Evolutionary conservation across 2,797 vertebrate species (phyloP), one percentile per base, ranked within the genome.

Genomic region (Myotis findleyi): DNA sequence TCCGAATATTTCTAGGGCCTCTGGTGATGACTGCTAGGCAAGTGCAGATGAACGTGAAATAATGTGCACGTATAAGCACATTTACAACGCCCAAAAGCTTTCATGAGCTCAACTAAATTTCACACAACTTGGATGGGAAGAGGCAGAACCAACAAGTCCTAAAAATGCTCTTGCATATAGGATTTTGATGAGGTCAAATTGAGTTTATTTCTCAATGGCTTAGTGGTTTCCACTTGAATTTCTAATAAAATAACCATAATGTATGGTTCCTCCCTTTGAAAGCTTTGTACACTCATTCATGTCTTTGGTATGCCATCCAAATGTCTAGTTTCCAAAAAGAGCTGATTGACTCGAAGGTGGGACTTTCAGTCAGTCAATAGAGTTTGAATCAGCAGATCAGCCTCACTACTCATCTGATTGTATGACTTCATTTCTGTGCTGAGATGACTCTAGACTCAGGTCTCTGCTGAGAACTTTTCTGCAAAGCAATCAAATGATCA

Each of bases 41-140:
- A 80, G 69, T 95, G 90, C 77, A 94, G 68, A 84, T 30, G 72
- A 97, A 89, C 0, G 4, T 97, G 88, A 97, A 97, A 96, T 97
- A 84, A 96, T 96, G 82, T 95, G 95, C 90, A 84, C 97, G 64
- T 89, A 81, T 92, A 96, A 95, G 84, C 93, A 97, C 71, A 94
- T 72, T 95, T 97, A 95, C 14, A 5, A 91, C 76, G 96, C 79
- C 95, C 86, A 88, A 94, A 97, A 84, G 66, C 64, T 68, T 85
- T 23, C 23, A 1, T 14, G 0, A 95, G 91, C 84, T 96, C 87
- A 95, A 81, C 5, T 89, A 86, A 96, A 95, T 71, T 96, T 96
- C 93, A 97, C 95, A 97, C 96, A 98, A 97, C 94, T 94, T 97
- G 96, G 94, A 98, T 96, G 14, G 33, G 33, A 96, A 72, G 7